Evolutionary conservation across 2,113 vertebrate species (phyloP).

Genomic region (Corapipo altera): DNA sequence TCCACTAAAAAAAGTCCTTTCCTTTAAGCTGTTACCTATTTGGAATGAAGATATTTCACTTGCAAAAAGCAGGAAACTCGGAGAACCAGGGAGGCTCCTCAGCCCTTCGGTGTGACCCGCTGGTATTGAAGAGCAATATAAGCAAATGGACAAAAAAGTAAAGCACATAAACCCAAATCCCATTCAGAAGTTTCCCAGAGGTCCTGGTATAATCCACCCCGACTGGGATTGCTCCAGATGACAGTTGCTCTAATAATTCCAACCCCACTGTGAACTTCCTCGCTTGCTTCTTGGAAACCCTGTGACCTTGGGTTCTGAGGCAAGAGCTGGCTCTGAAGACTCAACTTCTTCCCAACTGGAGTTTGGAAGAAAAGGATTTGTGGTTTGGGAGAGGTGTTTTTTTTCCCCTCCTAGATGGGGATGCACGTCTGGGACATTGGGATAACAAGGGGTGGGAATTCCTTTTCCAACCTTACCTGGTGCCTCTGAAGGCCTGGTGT

Average conservation of each 20-base stretch:
- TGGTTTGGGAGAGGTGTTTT: neutral
- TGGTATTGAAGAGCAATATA: neutral
- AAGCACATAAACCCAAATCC: neutral
- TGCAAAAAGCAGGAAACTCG: neutral
- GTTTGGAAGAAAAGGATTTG: neutral
- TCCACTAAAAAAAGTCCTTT: neutral
- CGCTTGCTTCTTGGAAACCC: neutral
- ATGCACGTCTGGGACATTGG: accelerated
- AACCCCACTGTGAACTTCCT: neutral
- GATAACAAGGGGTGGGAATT: neutral
- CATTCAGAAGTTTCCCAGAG: neutral
- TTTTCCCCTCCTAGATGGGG: neutral
- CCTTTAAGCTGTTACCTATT: neutral
- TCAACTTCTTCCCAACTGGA: neutral
- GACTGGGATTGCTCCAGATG: accelerated
- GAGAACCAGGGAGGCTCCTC: neutral
- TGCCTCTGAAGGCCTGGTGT: accelerated
- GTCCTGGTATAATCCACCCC: neutral
- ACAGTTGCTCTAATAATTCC: neutral
- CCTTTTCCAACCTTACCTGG: neutral
- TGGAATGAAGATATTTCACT: neutral
- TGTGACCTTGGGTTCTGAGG: neutral
- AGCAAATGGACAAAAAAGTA: neutral
- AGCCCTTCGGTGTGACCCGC: neutral
- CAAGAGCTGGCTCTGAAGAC: neutral